These are phyloP conservation scores for Hydrolagus affinis DNA, from an alignment of 2,113 vertebrate genomes.

Conservation along the genomic window DNA sequence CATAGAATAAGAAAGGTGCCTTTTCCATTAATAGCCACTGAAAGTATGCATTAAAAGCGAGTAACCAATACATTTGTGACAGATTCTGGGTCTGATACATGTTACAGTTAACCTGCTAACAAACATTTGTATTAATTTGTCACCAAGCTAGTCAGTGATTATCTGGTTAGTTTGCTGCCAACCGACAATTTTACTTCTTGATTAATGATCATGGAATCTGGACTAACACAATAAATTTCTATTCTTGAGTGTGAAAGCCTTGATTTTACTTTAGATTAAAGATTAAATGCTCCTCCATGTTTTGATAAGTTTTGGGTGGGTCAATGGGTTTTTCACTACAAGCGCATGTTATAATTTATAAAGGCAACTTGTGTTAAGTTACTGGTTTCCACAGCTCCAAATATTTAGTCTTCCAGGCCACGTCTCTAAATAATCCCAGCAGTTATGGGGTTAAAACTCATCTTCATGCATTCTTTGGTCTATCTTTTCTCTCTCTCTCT, in stretches of 20 bases:
- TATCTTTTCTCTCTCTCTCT: background rate
- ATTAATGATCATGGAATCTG: background rate
- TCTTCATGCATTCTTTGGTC: background rate
- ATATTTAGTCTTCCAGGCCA: background rate
- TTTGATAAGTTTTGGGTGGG: no score
- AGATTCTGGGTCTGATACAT: background rate
- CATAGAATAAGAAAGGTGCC: background rate
- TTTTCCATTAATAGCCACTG: background rate
- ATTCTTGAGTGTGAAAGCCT: background rate
- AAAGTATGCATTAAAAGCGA: background rate
- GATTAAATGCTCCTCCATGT: no score
- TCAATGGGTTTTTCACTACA: no score
- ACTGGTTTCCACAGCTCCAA: background rate
- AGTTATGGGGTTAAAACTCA: slow-evolving; percentile 2
- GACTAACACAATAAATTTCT: background rate
- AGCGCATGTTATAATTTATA: no score
- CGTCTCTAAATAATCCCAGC: background rate
- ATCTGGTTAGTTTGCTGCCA: slow-evolving; percentile 24
- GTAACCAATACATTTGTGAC: background rate
- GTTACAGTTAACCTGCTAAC: background rate
- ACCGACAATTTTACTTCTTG: slow-evolving; percentile 10
- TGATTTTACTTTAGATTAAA: background rate
- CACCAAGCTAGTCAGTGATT: background rate
- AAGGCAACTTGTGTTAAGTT: no score
- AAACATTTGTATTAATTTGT: slow-evolving; percentile 5